These are phyloP conservation scores for Rhagophthalmus giganteus DNA, from an alignment of 2,888 invertebrate species.

Conservation along the genomic window DNA sequence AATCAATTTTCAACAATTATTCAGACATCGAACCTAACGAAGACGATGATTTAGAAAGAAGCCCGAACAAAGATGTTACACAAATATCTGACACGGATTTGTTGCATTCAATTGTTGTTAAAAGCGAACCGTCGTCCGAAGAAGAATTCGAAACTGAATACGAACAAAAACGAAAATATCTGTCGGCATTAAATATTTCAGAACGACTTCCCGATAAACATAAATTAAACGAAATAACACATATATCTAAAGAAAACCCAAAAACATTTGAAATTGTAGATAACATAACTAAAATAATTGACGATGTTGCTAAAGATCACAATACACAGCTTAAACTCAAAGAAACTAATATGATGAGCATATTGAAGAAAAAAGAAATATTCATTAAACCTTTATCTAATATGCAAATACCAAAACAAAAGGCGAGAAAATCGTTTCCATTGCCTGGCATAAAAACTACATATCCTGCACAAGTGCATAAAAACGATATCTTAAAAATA, in stretches of 20 bases:
- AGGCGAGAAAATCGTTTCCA: slow-evolving; percentile 50
- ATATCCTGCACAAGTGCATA: slow-evolving; percentile 21
- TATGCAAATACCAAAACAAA: slow-evolving; percentile 40
- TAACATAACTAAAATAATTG: slow-evolving; percentile 35
- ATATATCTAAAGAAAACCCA: slow-evolving; percentile 48
- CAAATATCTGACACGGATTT: neutral
- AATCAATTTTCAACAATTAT: slow-evolving; percentile 12
- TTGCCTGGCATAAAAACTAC: slow-evolving; percentile 23
- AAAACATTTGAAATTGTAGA: slow-evolving; percentile 32
- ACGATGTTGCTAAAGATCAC: slow-evolving; percentile 35
- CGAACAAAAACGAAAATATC: slow-evolving; percentile 46
- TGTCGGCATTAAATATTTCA: slow-evolving; percentile 50
- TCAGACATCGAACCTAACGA: no score
- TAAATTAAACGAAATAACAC: slow-evolving; percentile 43
- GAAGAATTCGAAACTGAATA: slow-evolving; percentile 40
- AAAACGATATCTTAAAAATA: slow-evolving; percentile 9
- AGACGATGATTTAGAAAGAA: no score
- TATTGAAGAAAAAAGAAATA: slow-evolving; percentile 38
- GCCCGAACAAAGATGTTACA: no score
- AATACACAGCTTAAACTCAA: slow-evolving; percentile 26
- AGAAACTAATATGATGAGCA: slow-evolving; percentile 22
- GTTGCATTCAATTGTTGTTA: slow-evolving; percentile 41
- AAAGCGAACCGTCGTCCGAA: slow-evolving; percentile 48
- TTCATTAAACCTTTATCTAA: slow-evolving; percentile 47
- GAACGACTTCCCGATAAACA: slow-evolving; percentile 42